phyloP scores from a whole-genome alignment of 1,140 invertebrate species.

The Penaeus japonicus region DNA sequence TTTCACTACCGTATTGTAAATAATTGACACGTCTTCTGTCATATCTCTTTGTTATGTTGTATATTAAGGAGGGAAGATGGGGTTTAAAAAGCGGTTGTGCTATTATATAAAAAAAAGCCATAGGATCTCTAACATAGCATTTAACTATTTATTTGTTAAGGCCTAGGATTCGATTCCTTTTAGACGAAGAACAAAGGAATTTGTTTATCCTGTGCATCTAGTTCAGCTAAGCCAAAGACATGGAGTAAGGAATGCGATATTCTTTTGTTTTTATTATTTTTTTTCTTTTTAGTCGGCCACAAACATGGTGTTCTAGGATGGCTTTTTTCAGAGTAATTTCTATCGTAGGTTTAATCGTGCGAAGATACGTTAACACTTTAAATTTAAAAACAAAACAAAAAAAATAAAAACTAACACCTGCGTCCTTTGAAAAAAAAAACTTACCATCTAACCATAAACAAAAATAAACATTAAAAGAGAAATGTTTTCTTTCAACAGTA shows the following conservation, averaged over 20 bases:
- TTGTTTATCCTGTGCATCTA: constrained; percentile 48
- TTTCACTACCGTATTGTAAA: constrained; percentile 14
- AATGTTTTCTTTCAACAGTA: too few relatives aligned
- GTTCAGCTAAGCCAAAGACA: constrained; percentile 55
- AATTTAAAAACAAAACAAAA: too few relatives aligned
- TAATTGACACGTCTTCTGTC: not conserved
- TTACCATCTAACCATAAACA: too few relatives aligned
- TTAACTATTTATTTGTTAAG: constrained; percentile 50
- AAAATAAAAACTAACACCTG: too few relatives aligned
- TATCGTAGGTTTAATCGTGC: too few relatives aligned
- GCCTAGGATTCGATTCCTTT: constrained; percentile 43
- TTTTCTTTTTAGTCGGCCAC: not conserved
- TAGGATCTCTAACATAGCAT: constrained; percentile 51
- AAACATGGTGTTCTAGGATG: too few relatives aligned
- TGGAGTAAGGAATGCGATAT: not conserved
- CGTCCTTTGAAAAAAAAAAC: too few relatives aligned
- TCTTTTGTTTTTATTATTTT: not conserved
- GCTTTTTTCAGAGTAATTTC: too few relatives aligned
- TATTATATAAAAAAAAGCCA: constrained; percentile 8
- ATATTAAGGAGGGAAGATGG: not conserved
- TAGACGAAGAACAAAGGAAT: constrained; percentile 29
- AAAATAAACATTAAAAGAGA: too few relatives aligned
- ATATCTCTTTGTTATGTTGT: constrained; percentile 21
- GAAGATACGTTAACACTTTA: too few relatives aligned
- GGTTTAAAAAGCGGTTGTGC: constrained; percentile 32